Percentiles rank a stretch among this genome's conserved stretches.
Evolutionary conservation across 2,113 vertebrate species (phyloP).

Genomic region (Ascaphus truei): DNA sequence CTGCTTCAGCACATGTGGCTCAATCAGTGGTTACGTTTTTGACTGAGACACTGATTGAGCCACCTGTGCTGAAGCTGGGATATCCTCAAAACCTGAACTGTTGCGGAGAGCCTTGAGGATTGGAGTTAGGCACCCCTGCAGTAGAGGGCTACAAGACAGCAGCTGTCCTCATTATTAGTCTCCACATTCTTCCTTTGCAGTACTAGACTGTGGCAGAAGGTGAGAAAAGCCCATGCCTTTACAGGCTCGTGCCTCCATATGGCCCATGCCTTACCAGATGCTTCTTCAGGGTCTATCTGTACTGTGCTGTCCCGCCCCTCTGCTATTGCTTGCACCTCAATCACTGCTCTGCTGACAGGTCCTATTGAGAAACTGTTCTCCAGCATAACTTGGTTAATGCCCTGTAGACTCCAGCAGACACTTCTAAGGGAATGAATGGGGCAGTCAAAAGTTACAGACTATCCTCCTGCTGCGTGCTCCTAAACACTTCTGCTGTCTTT

Average conservation of each 20-base stretch:
- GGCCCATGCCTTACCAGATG: conserved; percentile 63
- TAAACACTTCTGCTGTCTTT: conserved; percentile 12
- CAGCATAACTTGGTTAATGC: not conserved
- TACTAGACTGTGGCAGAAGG: conserved; percentile 48
- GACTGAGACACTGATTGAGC: too few relatives aligned
- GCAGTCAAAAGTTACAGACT: accelerated
- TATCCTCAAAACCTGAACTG: too few relatives aligned
- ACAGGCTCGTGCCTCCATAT: conserved; percentile 64
- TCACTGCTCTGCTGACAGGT: conserved; percentile 28
- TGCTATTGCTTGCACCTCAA: not conserved
- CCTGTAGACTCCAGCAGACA: accelerated
- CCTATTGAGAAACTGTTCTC: conserved; percentile 36
- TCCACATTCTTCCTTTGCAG: conserved; percentile 30
- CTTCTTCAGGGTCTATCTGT: conserved; percentile 34
- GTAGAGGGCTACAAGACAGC: conserved; percentile 33
- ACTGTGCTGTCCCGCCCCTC: not conserved
- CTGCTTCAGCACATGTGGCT: too few relatives aligned
- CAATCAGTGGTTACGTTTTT: too few relatives aligned
- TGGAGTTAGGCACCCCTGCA: too few relatives aligned
- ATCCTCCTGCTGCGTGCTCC: not conserved
- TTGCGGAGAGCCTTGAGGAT: too few relatives aligned
- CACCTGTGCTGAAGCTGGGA: too few relatives aligned
- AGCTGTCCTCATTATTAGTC: conserved; percentile 41
- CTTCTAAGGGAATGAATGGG: accelerated
- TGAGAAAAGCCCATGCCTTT: conserved; percentile 54